These are phyloP conservation scores for Oeneis ivallda DNA, from an alignment of 2,888 invertebrate genomes.

Conservation along the genomic window DNA sequence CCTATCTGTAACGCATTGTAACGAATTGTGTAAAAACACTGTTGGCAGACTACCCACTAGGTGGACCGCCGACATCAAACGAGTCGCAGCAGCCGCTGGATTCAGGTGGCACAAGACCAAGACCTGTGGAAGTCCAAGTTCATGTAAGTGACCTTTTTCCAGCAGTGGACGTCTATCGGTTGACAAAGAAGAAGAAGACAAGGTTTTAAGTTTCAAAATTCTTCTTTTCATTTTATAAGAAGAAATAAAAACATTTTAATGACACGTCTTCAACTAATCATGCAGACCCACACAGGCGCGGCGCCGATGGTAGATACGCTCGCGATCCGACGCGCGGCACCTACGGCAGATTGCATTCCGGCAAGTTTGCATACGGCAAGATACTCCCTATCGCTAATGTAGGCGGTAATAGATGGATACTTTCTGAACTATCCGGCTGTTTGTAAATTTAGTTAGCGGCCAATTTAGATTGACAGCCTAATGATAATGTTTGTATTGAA, in stretches of 20 bases:
- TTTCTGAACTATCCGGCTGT: slow-evolving; percentile 46
- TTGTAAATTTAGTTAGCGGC: slow-evolving; percentile 30
- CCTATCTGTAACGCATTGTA: too few relatives aligned
- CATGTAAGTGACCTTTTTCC: too few relatives aligned
- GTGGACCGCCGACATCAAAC: too few relatives aligned
- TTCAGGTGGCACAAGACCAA: too few relatives aligned
- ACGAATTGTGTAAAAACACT: too few relatives aligned
- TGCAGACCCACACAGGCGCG: slow-evolving; percentile 35
- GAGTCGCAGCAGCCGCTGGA: too few relatives aligned
- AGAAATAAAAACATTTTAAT: neutral
- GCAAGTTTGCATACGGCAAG: slow-evolving; percentile 33
- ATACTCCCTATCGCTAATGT: slow-evolving; percentile 65
- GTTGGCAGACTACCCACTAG: too few relatives aligned
- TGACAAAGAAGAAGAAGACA: too few relatives aligned
- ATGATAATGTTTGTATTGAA: slow-evolving; percentile 23
- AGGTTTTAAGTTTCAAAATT: too few relatives aligned
- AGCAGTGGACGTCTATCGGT: too few relatives aligned
- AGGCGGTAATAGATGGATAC: slow-evolving; percentile 71
- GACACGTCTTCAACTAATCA: slow-evolving; percentile 22
- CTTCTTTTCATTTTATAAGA: too few relatives aligned
- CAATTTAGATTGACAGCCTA: slow-evolving; percentile 36
- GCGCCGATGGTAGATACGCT: slow-evolving; percentile 56
- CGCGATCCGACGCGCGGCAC: slow-evolving; percentile 50
- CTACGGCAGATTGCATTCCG: slow-evolving; percentile 65
- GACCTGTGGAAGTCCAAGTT: too few relatives aligned